Percentiles rank a stretch among this genome's conserved stretches.
Evolutionary conservation across 2,113 vertebrate species (phyloP).

Genomic region (Prionailurus viverrinus): DNA sequence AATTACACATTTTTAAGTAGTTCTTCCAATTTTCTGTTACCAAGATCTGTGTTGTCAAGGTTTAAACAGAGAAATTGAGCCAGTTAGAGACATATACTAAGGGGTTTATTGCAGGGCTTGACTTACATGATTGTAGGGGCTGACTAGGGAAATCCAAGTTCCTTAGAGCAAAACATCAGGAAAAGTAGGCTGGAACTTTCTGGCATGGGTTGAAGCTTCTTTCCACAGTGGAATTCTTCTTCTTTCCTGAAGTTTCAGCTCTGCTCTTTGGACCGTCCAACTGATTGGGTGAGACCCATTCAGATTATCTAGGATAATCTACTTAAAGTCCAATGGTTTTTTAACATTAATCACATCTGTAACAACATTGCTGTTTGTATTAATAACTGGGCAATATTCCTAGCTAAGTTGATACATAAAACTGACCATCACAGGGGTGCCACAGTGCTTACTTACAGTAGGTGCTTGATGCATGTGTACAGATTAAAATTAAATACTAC

Average conservation of each 20-base stretch:
- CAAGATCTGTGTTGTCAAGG: neutral
- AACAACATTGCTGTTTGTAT: neutral
- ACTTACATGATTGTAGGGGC: fast-evolving
- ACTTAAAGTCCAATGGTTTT: neutral
- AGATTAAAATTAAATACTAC: neutral
- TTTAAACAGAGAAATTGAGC: neutral
- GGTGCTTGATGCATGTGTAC: neutral
- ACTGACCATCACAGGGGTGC: neutral
- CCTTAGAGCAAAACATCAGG: neutral
- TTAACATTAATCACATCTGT: neutral
- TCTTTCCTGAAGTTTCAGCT: neutral
- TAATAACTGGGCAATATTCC: neutral
- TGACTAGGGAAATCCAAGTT: neutral
- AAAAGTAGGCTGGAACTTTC: no score
- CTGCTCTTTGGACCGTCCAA: neutral
- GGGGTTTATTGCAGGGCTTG: neutral
- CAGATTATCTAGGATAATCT: neutral
- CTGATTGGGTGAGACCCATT: neutral
- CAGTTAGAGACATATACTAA: neutral
- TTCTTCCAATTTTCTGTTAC: neutral
- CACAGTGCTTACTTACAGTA: no score
- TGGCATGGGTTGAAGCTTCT: fast-evolving
- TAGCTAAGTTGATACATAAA: neutral
- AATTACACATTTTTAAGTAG: neutral
- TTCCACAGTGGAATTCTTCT: neutral